Percentiles rank a stretch among this genome's conserved stretches.
Conservation (phyloP, 2,888 invertebrate genomes). For the Eupeodes luniger region DNA sequence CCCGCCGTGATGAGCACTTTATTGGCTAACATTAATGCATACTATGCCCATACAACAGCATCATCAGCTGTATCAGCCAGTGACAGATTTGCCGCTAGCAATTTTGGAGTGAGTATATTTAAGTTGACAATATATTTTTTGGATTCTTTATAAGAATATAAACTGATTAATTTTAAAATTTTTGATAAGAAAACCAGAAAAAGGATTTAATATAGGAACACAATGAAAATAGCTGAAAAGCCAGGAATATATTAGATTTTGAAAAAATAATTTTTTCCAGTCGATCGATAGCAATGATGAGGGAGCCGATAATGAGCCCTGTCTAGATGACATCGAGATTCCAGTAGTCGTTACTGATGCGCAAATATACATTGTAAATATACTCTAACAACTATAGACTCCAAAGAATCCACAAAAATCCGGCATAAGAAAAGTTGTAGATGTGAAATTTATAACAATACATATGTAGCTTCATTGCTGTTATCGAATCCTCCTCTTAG, state of each 20-base stretch:
- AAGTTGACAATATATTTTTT: not conserved
- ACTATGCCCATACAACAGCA: conserved; percentile 99
- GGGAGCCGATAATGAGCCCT: conserved; percentile 50
- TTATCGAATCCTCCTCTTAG: not conserved
- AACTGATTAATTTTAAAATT: not conserved
- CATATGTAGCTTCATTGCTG: not conserved
- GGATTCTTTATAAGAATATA: not conserved
- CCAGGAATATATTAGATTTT: not conserved
- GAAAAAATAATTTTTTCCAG: conserved; percentile 54
- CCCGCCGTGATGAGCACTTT: conserved; percentile 99
- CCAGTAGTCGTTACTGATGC: conserved; percentile 65
- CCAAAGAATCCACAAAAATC: conserved; percentile 20
- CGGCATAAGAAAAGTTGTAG: conserved; percentile 43
- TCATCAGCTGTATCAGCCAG: conserved; percentile 99
- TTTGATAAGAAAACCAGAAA: not conserved
- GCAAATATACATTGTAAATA: conserved; percentile 72
- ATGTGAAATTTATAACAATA: conserved; percentile 1
- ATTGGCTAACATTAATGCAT: conserved; percentile 99
- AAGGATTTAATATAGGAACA: conserved; percentile 10
- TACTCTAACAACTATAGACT: conserved; percentile 30
- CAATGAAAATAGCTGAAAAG: conserved; percentile 10
- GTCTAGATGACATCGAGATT: conserved; percentile 64
- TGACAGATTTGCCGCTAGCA: conserved; percentile 99
- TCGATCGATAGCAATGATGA: conserved; percentile 63
- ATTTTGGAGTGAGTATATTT: conserved; percentile 95